phyloP scores from a whole-genome alignment of 2,113 vertebrate genomes.

The Thryonomys swinderianus region DNA sequence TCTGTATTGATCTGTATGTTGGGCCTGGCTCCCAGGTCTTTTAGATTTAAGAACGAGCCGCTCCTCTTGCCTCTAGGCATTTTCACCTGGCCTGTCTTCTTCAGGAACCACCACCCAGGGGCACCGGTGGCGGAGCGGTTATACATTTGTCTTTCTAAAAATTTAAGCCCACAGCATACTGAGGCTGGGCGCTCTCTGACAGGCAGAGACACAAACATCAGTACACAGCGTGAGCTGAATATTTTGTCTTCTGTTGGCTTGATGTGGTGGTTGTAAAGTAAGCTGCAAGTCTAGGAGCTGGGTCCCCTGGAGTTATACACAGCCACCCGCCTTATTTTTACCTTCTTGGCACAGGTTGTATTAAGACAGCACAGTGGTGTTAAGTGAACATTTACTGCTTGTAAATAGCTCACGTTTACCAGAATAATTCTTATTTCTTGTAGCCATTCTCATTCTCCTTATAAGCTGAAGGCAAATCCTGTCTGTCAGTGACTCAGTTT shows the following conservation, averaged over 20 bases:
- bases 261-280: background rate
- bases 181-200: background rate
- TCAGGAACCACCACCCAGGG: background rate
- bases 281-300: background rate
- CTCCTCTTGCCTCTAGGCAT: background rate
- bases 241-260: conserved; percentile 19
- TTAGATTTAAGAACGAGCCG: background rate
- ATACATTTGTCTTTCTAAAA: conserved; percentile 19
- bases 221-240: background rate
- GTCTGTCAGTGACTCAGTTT: background rate
- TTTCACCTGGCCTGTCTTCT: background rate
- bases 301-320: background rate
- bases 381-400: conserved; percentile 10
- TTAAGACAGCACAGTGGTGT: background rate
- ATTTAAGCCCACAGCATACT: background rate
- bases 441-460: background rate
- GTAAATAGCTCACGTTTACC: background rate
- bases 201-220: background rate
- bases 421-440: conserved; percentile 30
- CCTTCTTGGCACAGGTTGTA: background rate
- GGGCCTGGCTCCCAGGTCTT: background rate
- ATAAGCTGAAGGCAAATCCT: background rate
- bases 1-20: background rate
- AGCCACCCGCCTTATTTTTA: background rate
- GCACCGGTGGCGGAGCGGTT: background rate